Conservation (phyloP, 23 tunicate genomes). For the Styela clava region DNA sequence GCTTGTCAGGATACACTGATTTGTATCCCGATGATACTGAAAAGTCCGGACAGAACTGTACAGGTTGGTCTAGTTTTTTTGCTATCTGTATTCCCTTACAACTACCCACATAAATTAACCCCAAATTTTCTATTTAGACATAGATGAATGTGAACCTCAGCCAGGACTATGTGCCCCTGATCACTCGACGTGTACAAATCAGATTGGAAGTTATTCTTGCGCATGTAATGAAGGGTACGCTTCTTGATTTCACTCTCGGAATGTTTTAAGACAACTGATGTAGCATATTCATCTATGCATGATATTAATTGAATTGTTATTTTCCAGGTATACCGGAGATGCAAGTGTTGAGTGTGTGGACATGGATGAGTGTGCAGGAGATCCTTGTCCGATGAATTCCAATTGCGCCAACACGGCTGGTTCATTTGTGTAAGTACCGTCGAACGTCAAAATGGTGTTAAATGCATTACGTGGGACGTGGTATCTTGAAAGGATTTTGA, state of each 20-base stretch:
- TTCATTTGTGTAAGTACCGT: background rate
- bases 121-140: background rate
- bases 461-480: too few species aligned
- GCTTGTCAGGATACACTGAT: background rate
- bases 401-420: slow-evolving; percentile 4
- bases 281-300: too few species aligned
- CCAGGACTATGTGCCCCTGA: background rate
- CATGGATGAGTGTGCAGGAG: slow-evolving; percentile 11
- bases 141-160: background rate
- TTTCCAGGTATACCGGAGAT: slow-evolving; percentile 32
- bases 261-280: too few species aligned
- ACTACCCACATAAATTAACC: too few species aligned
- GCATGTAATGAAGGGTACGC: background rate
- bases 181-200: background rate
- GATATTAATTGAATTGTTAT: too few species aligned
- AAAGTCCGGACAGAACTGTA: background rate
- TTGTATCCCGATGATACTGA: background rate
- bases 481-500: too few species aligned
- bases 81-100: too few species aligned
- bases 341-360: slow-evolving; percentile 18
- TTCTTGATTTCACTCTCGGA: too few species aligned
- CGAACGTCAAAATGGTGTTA: too few species aligned
- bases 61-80: background rate
- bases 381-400: slow-evolving; percentile 11
- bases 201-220: background rate